Base-by-base conservation (phyloP, 2,797 vertebrate genomes). In the Peromyscus melanophrys region DNA sequence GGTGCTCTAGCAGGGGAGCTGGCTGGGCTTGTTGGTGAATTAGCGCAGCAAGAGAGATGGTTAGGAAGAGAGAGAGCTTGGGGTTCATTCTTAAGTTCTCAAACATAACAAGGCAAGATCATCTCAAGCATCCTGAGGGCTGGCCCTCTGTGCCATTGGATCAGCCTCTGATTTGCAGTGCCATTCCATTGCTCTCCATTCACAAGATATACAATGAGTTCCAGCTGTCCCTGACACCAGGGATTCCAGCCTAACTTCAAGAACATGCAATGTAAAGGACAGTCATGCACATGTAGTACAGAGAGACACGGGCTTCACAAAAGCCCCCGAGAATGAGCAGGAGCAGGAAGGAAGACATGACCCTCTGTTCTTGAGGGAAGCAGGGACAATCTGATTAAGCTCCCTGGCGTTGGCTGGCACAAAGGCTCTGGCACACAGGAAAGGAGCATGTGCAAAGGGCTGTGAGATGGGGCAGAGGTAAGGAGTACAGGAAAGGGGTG, bases 221-320 rank as follows among this genome's bases (percentile, higher is more conserved):
- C n/a, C 59, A 61, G 63, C 63, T 34, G 16, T 0, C 17, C 14
- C 29, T 25, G 10, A 34, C 2, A 19, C 16, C 67, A 91, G 55
- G 5, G 46, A 81, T 4, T 4, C 14, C 19, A 13, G 21, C 0
- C 0, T 9, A 63, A 75, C 40, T 7, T 43, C 49, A 14, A 89
- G n/a, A 34, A 14, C 5, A 10, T 1, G 0, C 2, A 4, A 5
- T 73, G 59, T 57, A 17, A 90, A 0, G 12, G 43, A 63, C 49
- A 67, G 59, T 43, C 61, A 57, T 16, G 25, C 1, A 73, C 21
- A 27, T n/a, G 78, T 6, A 1, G 12, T 1, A 57, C 5, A 63
- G 29, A 69, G 29, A 34, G 29, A 17, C 29, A 34, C 5, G 0
- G 0, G 40, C 23, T 1, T 65, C 75, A 55, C 43, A 76, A 29